Base-by-base conservation (phyloP, 2,888 invertebrate genomes). In the Carterocephalus palaemon region DNA sequence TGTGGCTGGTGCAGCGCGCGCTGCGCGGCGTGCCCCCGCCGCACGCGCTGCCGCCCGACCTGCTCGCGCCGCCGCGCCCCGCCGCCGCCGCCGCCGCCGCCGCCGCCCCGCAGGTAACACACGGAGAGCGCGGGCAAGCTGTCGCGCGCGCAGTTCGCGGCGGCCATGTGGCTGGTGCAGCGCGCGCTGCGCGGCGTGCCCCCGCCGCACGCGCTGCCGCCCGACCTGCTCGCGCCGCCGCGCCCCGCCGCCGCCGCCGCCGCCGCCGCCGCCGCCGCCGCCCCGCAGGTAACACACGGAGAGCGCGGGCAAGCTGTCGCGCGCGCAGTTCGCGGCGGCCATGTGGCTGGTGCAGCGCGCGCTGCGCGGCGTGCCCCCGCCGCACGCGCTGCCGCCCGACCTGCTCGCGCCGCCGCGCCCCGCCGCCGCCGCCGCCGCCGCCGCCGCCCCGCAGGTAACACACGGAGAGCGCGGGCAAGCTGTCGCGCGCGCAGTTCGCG, bases 401-500 rank as follows among this genome's bases (percentile, higher is more conserved):
- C 95, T 98, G 94, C 82, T 97, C 45, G 97, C 72, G 45, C 70
- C 73, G 29, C 39, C 34, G 40, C 9, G 51, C 28, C 92, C 94
- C 46, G 96, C 95, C 5, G 73, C 90, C 34, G 88, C 88, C 47
- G 88, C 94, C 9, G 85, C 92, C 20, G 94, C 95, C 62, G 92
- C 94, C 34, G 96, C 96, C 3, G 71, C 90, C 29, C 86, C 88
- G n/a, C n/a, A n/a, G n/a, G n/a, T n/a, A n/a, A n/a, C n/a, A n/a
- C n/a, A n/a, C n/a, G n/a, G n/a, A n/a, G n/a, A n/a, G n/a, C 75
- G 91, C 90, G 57, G 98, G 98, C 49, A 97, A 97, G 88, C 84
- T 99, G 64, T 97, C 97, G 62, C 89, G 93, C 51, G 96, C 95
- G 63, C 99, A 99, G 88, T 99, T 99, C 88, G 95, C 97, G 43